phyloP scores from a whole-genome alignment of 92 coral and sea anemone genomes.

The Isaurus tuberculatus region DNA sequence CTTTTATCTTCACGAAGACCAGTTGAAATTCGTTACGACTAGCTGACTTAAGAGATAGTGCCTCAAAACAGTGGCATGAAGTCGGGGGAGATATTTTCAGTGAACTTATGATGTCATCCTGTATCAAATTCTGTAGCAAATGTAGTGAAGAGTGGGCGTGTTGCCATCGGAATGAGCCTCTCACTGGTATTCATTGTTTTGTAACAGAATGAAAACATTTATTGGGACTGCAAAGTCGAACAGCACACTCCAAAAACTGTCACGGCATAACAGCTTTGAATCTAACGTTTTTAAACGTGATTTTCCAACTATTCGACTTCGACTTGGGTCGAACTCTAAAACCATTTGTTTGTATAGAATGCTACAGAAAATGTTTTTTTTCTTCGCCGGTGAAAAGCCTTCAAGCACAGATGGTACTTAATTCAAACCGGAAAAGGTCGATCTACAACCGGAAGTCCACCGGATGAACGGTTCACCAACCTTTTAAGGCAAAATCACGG shows the following conservation, averaged over 20 bases:
- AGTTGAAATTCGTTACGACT: neutral
- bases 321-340: neutral
- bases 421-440: slow-evolving; percentile 34
- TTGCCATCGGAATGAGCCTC: neutral
- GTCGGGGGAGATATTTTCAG: neutral
- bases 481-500: slow-evolving; percentile 53
- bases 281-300: neutral
- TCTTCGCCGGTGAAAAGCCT: slow-evolving; percentile 7
- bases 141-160: slow-evolving; percentile 28
- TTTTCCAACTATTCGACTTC: neutral
- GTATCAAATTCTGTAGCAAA: slow-evolving; percentile 6
- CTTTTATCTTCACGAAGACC: neutral
- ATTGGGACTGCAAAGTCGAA: neutral
- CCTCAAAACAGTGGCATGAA: neutral
- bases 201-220: slow-evolving; percentile 4
- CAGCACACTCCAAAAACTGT: neutral
- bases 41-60: neutral
- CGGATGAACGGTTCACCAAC: slow-evolving; percentile 35
- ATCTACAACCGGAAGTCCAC: slow-evolving; percentile 43
- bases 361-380: neutral
- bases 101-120: slow-evolving; percentile 41
- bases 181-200: slow-evolving; percentile 18
- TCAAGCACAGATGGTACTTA: slow-evolving; percentile 38
- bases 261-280: slow-evolving; percentile 1
- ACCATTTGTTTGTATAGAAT: neutral